Conservation (phyloP, 2,797 vertebrate species). For the Sebastes oblongus region DNA sequence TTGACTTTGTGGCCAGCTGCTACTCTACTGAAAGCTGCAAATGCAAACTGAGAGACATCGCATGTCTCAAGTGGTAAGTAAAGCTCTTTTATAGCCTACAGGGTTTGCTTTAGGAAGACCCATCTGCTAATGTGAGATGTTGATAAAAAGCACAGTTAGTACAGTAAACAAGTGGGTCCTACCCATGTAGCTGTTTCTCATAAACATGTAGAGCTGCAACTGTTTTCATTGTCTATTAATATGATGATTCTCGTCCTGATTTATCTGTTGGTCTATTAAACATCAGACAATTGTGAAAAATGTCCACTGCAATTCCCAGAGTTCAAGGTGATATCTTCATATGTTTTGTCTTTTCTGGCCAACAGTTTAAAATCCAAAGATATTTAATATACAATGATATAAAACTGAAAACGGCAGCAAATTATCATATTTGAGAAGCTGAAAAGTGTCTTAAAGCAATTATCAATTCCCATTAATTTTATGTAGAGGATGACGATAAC, state of each 20-base stretch:
- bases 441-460: not conserved
- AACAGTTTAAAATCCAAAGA: not conserved
- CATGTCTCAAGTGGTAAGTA: conserved; percentile 96
- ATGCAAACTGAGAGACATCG: conserved; percentile 95
- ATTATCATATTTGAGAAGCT: not conserved
- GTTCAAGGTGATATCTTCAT: no score
- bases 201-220: not conserved
- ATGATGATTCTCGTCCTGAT: not conserved
- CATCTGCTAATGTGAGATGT: conserved; percentile 34
- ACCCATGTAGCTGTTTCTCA: not conserved
- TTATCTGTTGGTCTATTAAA: not conserved
- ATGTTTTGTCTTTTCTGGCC: not conserved
- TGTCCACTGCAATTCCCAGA: fast-evolving
- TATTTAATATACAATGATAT: not conserved
- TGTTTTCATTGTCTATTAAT: not conserved
- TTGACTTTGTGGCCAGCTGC: conserved; percentile 96
- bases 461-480: not conserved
- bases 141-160: not conserved
- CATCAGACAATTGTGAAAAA: not conserved
- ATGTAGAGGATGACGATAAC: not conserved
- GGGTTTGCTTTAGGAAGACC: conserved; percentile 35
- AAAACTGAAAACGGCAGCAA: not conserved
- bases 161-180: not conserved
- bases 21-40: conserved; percentile 95
- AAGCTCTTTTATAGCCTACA: not conserved